Evolutionary conservation across 2,888 invertebrate genomes (phyloP).

Genomic region (Thyatira batis): DNA sequence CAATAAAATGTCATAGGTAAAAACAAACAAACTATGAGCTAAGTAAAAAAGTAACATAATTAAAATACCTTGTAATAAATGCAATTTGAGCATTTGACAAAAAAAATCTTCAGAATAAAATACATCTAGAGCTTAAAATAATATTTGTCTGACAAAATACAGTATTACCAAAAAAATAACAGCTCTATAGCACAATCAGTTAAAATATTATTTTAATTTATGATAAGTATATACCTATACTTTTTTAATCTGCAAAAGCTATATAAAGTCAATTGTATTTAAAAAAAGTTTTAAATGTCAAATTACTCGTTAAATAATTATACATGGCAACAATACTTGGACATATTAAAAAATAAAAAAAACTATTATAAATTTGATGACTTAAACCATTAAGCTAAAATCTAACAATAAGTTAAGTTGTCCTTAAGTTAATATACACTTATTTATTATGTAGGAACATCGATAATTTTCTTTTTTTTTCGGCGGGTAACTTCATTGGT

Average conservation of each 20-base stretch:
- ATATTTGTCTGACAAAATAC: too few species aligned
- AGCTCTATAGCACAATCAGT: too few species aligned
- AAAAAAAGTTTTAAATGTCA: neutral
- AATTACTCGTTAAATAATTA: slow-evolving; percentile 8
- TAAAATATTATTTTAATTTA: too few species aligned
- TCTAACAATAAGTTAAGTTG: slow-evolving; percentile 46
- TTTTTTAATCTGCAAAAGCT: too few species aligned
- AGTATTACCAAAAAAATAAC: too few species aligned
- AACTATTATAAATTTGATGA: slow-evolving; percentile 13
- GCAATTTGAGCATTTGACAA: neutral
- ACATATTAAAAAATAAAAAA: slow-evolving; percentile 7
- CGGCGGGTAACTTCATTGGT: slow-evolving; percentile 57
- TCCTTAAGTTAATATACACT: slow-evolving; percentile 32
- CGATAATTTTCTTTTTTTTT: slow-evolving; percentile 30
- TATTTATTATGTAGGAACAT: slow-evolving; percentile 56
- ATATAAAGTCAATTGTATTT: too few species aligned
- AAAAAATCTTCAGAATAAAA: neutral
- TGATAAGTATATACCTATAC: too few species aligned
- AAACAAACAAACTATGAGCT: slow-evolving; percentile 19
- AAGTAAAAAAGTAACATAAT: slow-evolving; percentile 13
- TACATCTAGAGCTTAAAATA: too few species aligned
- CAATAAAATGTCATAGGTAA: slow-evolving; percentile 6
- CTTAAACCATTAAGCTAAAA: slow-evolving; percentile 27
- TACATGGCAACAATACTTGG: slow-evolving; percentile 6
- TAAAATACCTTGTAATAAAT: slow-evolving; percentile 5